Conservation (phyloP, 1,140 invertebrate species). For the Trichomalopsis sarcophagae region DNA sequence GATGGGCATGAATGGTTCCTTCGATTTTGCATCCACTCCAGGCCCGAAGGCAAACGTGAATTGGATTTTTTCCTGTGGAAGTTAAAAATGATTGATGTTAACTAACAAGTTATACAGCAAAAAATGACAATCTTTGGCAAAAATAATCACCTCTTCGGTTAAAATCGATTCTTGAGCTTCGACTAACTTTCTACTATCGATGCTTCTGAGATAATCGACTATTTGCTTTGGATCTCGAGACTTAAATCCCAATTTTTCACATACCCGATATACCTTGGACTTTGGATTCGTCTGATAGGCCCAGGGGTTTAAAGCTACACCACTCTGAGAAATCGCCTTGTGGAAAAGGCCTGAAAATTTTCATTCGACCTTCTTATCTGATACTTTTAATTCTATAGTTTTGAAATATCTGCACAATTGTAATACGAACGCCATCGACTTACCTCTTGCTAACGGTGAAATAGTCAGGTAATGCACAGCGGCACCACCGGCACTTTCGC, state of each 20-base stretch:
- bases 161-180: conserved; percentile 53
- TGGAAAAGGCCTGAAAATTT: conserved; percentile 28
- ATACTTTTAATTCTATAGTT: background rate
- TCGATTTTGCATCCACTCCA: conserved; percentile 59
- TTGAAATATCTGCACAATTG: background rate
- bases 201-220: conserved; percentile 56
- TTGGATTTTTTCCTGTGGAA: conserved; percentile 50
- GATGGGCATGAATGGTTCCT: conserved; percentile 69
- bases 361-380: no score
- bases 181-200: conserved; percentile 50
- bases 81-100: background rate
- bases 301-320: background rate
- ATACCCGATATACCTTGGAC: background rate
- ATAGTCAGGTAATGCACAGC: conserved; percentile 61
- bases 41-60: conserved; percentile 58
- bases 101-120: background rate
- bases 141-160: conserved; percentile 27
- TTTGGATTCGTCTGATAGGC: conserved; percentile 6
- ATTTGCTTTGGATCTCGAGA: conserved; percentile 2
- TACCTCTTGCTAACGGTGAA: conserved; percentile 26
- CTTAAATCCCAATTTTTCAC: background rate
- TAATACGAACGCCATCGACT: background rate
- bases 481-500: conserved; percentile 62
- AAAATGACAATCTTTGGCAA: background rate
- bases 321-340: conserved; percentile 33